phyloP scores from a whole-genome alignment of 1,140 invertebrate species.

The Maniola jurtina region DNA sequence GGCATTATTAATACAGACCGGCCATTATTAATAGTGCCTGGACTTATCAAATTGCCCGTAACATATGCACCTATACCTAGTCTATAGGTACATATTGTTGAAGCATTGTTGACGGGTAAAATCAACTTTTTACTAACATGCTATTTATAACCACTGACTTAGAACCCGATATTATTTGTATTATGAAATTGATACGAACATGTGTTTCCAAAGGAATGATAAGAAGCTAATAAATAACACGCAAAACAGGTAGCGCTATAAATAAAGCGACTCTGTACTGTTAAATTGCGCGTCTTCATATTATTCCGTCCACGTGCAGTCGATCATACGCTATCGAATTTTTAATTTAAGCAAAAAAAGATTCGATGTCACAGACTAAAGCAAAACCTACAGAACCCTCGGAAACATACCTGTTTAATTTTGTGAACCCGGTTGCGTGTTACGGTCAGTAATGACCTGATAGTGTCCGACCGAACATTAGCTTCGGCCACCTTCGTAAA shows the following conservation, averaged over 20 bases:
- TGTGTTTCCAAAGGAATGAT: constrained; percentile 10
- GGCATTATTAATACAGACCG: too few relatives aligned
- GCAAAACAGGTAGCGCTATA: constrained; percentile 27
- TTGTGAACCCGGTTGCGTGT: too few relatives aligned
- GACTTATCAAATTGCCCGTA: too few relatives aligned
- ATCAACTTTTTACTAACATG: not conserved
- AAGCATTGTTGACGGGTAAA: not conserved
- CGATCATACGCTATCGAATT: constrained; percentile 61
- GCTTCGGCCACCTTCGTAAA: too few relatives aligned
- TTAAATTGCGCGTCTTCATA: constrained; percentile 27
- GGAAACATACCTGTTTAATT: not conserved
- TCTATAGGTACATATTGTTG: too few relatives aligned
- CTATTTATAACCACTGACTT: not conserved
- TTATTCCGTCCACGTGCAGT: constrained; percentile 52
- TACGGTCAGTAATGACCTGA: too few relatives aligned
- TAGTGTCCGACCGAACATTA: too few relatives aligned
- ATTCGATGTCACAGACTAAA: constrained; percentile 25
- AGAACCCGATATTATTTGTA: constrained; percentile 4
- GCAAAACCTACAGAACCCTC: too few relatives aligned
- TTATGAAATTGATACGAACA: constrained; percentile 13
- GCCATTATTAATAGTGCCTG: too few relatives aligned
- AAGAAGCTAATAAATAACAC: constrained; percentile 28
- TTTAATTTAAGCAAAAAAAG: constrained; percentile 68
- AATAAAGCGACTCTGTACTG: constrained; percentile 25
- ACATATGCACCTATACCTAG: too few relatives aligned